A percentile compares a stretch with the other conserved stretches of the same genome.
These are phyloP conservation scores for Rhagologus leucostigma DNA, from an alignment of 2,113 vertebrate genomes.

Conservation along the genomic window DNA sequence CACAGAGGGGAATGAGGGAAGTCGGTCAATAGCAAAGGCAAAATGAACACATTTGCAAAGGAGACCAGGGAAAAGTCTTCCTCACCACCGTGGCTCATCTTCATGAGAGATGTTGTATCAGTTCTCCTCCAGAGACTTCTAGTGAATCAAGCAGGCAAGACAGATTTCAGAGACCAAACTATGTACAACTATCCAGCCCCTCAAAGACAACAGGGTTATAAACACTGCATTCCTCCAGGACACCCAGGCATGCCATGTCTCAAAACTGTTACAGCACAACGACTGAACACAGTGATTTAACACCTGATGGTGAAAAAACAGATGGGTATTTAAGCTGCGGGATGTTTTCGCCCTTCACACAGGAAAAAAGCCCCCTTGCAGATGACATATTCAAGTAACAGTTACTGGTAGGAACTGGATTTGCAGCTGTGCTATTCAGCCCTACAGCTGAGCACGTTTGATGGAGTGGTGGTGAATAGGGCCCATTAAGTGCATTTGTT, in stretches of 20 bases:
- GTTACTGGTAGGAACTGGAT: neutral
- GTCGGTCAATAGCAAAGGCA: neutral
- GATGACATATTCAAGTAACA: neutral
- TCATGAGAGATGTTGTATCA: neutral
- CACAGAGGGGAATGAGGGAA: neutral
- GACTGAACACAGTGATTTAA: neutral
- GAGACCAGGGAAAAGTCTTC: neutral
- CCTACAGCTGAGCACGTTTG: neutral
- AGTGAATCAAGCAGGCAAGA: neutral
- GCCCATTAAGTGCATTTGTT: neutral
- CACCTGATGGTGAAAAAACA: neutral
- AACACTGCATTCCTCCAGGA: neutral
- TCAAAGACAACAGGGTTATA: neutral
- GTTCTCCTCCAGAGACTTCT: neutral
- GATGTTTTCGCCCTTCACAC: neutral
- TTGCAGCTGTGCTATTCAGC: neutral
- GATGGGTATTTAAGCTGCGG: neutral
- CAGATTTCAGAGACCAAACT: neutral
- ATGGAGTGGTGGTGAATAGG: neutral
- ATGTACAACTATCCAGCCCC: neutral
- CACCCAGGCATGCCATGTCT: rapidly evolving
- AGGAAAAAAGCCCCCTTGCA: neutral
- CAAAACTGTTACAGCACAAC: neutral
- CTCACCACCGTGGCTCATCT: neutral
- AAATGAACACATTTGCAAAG: neutral